Conservation (phyloP, 2,113 vertebrate genomes). For the Circaetus gallicus region DNA sequence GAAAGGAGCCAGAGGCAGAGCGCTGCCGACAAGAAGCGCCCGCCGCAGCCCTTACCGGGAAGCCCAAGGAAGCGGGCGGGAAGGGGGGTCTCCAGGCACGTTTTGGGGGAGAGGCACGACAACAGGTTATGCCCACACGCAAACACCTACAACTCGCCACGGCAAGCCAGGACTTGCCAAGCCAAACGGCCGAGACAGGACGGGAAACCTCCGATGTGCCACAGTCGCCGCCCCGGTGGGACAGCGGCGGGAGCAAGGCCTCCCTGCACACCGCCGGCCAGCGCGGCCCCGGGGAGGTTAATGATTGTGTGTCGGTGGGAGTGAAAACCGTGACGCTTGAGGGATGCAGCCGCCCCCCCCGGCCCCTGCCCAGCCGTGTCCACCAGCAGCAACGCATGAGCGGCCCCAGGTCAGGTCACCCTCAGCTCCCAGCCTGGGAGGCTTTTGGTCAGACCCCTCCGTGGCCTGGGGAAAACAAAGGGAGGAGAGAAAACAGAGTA, state of each 20-base stretch:
- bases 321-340: rapidly evolving
- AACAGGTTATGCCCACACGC: rapidly evolving
- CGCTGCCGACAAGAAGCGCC: neutral
- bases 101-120: neutral
- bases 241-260: rapidly evolving
- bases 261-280: rapidly evolving
- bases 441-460: neutral
- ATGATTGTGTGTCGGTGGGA: neutral
- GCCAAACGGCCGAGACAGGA: rapidly evolving
- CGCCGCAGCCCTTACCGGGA: rapidly evolving
- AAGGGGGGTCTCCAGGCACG: neutral
- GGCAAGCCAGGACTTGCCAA: neutral
- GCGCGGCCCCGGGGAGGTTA: rapidly evolving
- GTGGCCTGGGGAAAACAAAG: neutral
- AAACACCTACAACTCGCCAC: neutral
- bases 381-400: rapidly evolving
- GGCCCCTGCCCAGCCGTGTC: rapidly evolving
- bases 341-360: rapidly evolving
- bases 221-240: rapidly evolving
- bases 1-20: neutral
- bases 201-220: rapidly evolving
- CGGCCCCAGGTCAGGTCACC: neutral
- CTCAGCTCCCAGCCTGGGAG: neutral
- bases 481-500: neutral
- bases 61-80: neutral